Conservation (phyloP, 2,797 vertebrate species). For the Podarcis siculus region DNA sequence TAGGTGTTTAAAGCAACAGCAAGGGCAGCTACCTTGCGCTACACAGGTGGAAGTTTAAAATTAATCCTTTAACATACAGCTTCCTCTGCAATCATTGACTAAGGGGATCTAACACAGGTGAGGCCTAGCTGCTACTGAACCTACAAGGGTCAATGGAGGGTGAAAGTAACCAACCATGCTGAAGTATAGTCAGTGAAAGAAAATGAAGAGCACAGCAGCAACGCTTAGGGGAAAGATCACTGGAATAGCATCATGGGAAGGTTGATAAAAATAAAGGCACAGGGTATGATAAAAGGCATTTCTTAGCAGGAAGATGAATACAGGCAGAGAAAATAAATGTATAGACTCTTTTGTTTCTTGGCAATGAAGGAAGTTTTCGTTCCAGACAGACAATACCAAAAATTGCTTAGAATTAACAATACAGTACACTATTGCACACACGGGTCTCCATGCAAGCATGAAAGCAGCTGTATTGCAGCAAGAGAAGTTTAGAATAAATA, state of each 20-base stretch:
- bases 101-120: conserved; percentile 28
- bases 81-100: conserved; percentile 49
- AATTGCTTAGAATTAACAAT: conserved; percentile 34
- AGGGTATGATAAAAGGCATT: conserved; percentile 26
- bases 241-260: conserved; percentile 29
- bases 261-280: conserved; percentile 29
- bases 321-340: conserved; percentile 8
- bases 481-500: not conserved
- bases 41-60: conserved; percentile 43
- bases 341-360: not conserved
- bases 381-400: not conserved
- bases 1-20: conserved; percentile 39
- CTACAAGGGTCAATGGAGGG: conserved; percentile 44
- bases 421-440: not conserved
- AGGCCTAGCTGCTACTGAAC: conserved; percentile 42
- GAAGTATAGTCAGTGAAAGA: conserved; percentile 41
- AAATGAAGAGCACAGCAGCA: conserved; percentile 33
- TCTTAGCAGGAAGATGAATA: conserved; percentile 37
- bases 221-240: conserved; percentile 29
- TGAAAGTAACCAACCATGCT: conserved; percentile 27
- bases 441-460: not conserved
- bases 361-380: not conserved
- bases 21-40: conserved; percentile 9
- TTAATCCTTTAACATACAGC: conserved; percentile 58
- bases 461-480: not conserved